These are phyloP conservation scores for Ochlodes sylvanus DNA, from an alignment of 2,888 invertebrate species.

Conservation along the genomic window DNA sequence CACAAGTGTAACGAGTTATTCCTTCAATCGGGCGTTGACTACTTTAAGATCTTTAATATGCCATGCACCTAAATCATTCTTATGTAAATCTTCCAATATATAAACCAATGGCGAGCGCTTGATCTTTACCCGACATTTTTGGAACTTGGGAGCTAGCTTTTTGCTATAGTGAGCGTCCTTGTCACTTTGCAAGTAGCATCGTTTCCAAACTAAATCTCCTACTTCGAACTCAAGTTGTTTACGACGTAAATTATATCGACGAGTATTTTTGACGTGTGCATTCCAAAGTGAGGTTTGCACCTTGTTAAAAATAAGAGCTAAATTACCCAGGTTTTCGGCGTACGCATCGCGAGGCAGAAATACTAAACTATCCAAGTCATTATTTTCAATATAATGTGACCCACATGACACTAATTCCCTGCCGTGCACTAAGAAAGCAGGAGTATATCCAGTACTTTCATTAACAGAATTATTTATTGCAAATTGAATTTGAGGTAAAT, in stretches of 20 bases:
- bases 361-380: too few relatives aligned
- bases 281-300: conserved; percentile 40
- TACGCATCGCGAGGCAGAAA: conserved; percentile 42
- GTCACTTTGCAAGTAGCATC: conserved; percentile 31
- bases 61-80: background rate
- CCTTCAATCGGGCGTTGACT: background rate
- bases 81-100: conserved; percentile 28
- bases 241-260: conserved; percentile 42
- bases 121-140: conserved; percentile 35
- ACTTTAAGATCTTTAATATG: conserved; percentile 16
- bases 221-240: conserved; percentile 42
- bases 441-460: conserved; percentile 13
- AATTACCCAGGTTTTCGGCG: conserved; percentile 40
- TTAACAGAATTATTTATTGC: conserved; percentile 11
- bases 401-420: conserved; percentile 10
- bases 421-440: conserved; percentile 13
- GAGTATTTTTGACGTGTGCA: conserved; percentile 41
- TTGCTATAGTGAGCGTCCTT: conserved; percentile 30
- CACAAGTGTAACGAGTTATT: too few relatives aligned
- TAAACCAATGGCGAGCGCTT: conserved; percentile 47
- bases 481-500: conserved; percentile 2
- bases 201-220: conserved; percentile 42
- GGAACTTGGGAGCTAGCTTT: conserved; percentile 38
- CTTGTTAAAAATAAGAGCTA: conserved; percentile 40
- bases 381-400: background rate